Conservation (phyloP, 2,888 invertebrate genomes). For the Drosophila lacicola region DNA sequence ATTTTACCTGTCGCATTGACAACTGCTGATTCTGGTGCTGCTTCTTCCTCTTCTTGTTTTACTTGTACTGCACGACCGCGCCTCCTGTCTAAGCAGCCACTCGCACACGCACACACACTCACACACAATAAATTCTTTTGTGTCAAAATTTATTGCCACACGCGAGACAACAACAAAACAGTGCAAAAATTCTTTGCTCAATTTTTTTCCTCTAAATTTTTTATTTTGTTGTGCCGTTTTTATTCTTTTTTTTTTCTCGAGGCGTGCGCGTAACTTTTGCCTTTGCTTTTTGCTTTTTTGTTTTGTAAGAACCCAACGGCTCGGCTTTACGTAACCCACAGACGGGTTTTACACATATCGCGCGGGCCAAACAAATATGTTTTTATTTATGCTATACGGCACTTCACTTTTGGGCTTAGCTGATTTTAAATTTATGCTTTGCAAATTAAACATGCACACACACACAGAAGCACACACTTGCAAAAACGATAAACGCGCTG, state of each 20-base stretch:
- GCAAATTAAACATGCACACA: slow-evolving; percentile 12
- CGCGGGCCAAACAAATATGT: slow-evolving; percentile 32
- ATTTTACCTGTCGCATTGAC: slow-evolving; percentile 68
- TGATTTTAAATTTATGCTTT: slow-evolving; percentile 33
- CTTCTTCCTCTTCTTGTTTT: slow-evolving; percentile 29
- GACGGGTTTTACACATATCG: slow-evolving; percentile 57
- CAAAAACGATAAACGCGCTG: slow-evolving; percentile 33
- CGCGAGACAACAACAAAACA: slow-evolving; percentile 66
- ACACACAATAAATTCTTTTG: slow-evolving; percentile 57
- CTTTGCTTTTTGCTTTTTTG: slow-evolving; percentile 48
- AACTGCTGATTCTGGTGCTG: slow-evolving; percentile 39
- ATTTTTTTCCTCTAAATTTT: slow-evolving; percentile 38
- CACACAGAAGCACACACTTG: slow-evolving; percentile 3
- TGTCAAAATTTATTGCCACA: slow-evolving; percentile 77
- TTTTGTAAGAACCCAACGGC: slow-evolving; percentile 76
- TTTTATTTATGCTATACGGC: slow-evolving; percentile 18
- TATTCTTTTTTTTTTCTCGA: slow-evolving; percentile 50
- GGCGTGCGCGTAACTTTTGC: slow-evolving; percentile 66
- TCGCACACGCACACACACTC: slow-evolving; percentile 23
- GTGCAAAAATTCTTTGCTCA: slow-evolving; percentile 56
- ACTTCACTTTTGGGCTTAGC: slow-evolving; percentile 20
- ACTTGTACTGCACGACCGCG: slow-evolving; percentile 56
- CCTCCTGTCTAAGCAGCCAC: slow-evolving; percentile 59
- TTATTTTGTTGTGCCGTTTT: slow-evolving; percentile 48
- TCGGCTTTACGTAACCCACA: slow-evolving; percentile 76